phyloP scores from a whole-genome alignment of 2,888 invertebrate species.

The Frankliniella intonsa region DNA sequence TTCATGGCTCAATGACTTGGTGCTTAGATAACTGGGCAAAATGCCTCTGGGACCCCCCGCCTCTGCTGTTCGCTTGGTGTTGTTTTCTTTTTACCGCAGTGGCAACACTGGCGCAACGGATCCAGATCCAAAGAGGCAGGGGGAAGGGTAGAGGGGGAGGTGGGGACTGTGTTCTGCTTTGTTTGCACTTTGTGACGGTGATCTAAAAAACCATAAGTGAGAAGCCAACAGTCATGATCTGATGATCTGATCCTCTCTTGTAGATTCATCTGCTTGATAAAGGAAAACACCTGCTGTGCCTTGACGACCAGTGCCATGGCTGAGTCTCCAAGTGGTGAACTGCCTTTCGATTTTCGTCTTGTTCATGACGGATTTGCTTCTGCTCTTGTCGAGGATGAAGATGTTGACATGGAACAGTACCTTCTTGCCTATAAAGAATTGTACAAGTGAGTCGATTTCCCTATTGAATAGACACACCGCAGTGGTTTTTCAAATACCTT shows the following conservation, averaged over 20 bases:
- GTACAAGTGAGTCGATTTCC: conserved; percentile 61
- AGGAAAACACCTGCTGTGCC: not conserved
- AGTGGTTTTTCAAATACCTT: not conserved
- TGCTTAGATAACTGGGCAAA: too few species aligned
- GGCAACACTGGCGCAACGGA: too few species aligned
- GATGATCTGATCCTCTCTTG: not conserved
- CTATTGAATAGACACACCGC: not conserved
- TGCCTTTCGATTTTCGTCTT: conserved; percentile 53
- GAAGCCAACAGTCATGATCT: not conserved
- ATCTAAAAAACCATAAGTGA: not conserved
- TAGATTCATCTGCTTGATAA: not conserved
- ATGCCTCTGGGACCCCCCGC: too few species aligned
- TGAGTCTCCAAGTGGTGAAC: conserved; percentile 32
- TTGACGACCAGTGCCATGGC: not conserved
- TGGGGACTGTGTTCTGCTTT: conserved; percentile 1
- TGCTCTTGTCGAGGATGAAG: conserved; percentile 63
- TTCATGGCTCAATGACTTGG: too few species aligned
- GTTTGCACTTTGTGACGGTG: conserved; percentile 4
- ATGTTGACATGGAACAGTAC: conserved; percentile 67
- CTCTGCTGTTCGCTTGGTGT: too few species aligned
- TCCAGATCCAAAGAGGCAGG: too few species aligned
- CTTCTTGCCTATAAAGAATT: conserved; percentile 76
- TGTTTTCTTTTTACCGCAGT: too few species aligned
- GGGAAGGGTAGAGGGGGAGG: not conserved
- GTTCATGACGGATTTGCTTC: conserved; percentile 62